Percentiles rank a stretch among this genome's conserved stretches.
These are phyloP conservation scores for Paragorgia papillata DNA, from an alignment of 92 coral and sea anemone genomes.

Conservation along the genomic window DNA sequence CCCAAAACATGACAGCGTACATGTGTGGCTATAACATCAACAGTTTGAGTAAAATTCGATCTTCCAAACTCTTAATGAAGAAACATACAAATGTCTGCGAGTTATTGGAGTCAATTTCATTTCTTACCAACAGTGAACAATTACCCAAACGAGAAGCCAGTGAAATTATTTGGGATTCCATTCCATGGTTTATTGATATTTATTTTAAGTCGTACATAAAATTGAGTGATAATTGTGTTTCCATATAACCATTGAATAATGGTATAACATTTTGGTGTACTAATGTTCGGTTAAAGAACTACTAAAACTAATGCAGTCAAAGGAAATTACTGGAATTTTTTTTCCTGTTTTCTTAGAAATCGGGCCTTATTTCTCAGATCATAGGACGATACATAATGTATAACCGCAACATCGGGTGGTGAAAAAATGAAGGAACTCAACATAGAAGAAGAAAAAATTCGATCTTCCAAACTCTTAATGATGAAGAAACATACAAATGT, in stretches of 20 bases:
- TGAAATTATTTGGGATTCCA: constrained; percentile 34
- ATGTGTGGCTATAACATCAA: constrained; percentile 54
- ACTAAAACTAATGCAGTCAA: constrained; percentile 16
- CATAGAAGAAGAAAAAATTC: too few relatives aligned
- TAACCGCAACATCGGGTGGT: constrained; percentile 47
- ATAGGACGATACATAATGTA: too few relatives aligned
- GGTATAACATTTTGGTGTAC: too few relatives aligned
- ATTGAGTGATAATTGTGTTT: too few relatives aligned
- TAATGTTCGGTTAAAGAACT: too few relatives aligned
- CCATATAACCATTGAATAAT: too few relatives aligned
- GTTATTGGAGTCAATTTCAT: constrained; percentile 40
- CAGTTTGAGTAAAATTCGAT: constrained; percentile 46
- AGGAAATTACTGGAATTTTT: constrained; percentile 44
- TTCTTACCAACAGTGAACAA: constrained; percentile 28
- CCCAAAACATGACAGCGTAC: too few relatives aligned
- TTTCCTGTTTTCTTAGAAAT: constrained; percentile 32
- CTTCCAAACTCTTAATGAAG: constrained; percentile 43
- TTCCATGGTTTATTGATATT: constrained; percentile 52
- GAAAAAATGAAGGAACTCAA: too few relatives aligned
- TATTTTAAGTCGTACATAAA: too few relatives aligned
- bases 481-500: constrained; percentile 56
- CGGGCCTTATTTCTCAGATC: constrained; percentile 59
- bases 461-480: constrained; percentile 37
- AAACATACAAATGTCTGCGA: constrained; percentile 60
- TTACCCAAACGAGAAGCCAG: constrained; percentile 40